phyloP scores from a whole-genome alignment of 2,888 invertebrate species.

The Cataglyphis albicans region DNA sequence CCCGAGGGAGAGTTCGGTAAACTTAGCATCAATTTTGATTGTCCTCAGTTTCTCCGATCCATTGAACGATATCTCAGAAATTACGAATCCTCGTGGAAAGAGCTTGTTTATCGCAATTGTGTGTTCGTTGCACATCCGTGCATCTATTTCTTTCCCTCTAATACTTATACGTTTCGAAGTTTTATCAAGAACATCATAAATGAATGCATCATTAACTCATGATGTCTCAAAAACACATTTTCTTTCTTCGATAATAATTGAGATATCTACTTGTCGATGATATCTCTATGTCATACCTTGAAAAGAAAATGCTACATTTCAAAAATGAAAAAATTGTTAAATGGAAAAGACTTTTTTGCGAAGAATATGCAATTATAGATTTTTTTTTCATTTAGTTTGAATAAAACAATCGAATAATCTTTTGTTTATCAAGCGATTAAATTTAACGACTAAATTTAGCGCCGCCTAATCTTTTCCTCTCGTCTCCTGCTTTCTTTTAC shows the following conservation, averaged over 20 bases:
- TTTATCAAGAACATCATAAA: not conserved
- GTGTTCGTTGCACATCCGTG: not conserved
- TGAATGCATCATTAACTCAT: not conserved
- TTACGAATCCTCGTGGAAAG: slow-evolving; percentile 27
- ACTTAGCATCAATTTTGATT: slow-evolving; percentile 56
- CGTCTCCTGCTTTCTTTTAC: not conserved
- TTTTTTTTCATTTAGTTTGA: not conserved
- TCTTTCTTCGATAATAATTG: not conserved
- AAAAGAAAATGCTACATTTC: not conserved
- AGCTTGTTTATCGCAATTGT: slow-evolving; percentile 42
- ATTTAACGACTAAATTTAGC: slow-evolving; percentile 6
- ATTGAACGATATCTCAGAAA: slow-evolving; percentile 48
- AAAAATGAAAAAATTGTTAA: not conserved
- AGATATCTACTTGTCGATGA: slow-evolving; percentile 1
- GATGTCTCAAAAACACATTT: not conserved
- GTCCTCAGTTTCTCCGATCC: slow-evolving; percentile 49
- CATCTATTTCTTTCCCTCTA: not conserved
- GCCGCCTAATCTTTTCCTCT: not conserved
- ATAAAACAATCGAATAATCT: not conserved
- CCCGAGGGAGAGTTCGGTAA: slow-evolving; percentile 49
- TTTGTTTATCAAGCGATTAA: slow-evolving; percentile 19
- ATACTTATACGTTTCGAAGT: not conserved
- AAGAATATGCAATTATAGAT: not conserved
- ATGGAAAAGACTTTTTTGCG: not conserved
- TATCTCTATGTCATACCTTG: not conserved